These are phyloP conservation scores for Otolemur crassicaudatus DNA, from an alignment of 2,797 vertebrate species.

Conservation along the genomic window DNA sequence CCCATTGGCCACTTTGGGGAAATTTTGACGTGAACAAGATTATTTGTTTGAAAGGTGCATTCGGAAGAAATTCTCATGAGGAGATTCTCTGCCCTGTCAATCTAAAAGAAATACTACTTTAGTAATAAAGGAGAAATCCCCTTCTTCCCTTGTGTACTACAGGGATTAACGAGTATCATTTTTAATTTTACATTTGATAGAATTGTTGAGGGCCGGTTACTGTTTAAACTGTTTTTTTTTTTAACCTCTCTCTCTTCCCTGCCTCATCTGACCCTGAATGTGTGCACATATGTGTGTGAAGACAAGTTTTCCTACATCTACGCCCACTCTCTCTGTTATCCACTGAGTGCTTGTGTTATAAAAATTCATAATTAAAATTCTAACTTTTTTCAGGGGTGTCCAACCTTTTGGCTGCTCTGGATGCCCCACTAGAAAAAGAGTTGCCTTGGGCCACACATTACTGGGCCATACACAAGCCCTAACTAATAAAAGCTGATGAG, in stretches of 20 bases:
- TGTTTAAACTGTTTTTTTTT: background rate
- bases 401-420: too few relatives aligned
- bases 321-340: background rate
- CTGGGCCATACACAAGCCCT: too few relatives aligned
- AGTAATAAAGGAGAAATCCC: background rate
- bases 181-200: background rate
- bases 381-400: background rate
- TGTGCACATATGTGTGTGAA: background rate
- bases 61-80: constrained; percentile 18
- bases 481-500: too few relatives aligned
- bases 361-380: background rate
- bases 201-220: background rate
- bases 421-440: too few relatives aligned
- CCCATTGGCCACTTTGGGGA: background rate
- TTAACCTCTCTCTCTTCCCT: background rate
- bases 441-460: too few relatives aligned
- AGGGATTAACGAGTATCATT: background rate
- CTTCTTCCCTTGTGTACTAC: background rate
- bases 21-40: background rate
- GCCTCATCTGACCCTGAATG: background rate
- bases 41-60: background rate
- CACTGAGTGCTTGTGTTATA: background rate
- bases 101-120: constrained; percentile 1
- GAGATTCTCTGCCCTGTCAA: background rate
- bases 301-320: background rate